Conservation (phyloP, 2,113 vertebrate species). For the Clarias batrachus region DNA sequence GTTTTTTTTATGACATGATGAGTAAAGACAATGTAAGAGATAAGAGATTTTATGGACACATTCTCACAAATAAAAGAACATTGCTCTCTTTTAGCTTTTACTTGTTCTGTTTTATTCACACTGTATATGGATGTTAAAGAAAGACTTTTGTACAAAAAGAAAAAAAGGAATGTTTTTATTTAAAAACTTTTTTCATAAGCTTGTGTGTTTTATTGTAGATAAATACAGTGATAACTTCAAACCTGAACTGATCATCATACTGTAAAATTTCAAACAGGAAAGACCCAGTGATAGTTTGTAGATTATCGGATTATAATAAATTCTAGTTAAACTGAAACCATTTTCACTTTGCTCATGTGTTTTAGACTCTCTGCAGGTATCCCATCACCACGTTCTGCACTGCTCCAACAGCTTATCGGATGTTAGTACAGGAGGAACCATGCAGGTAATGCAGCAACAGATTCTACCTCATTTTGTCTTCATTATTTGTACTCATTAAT, state of each 20-base stretch:
- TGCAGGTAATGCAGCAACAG: constrained; percentile 62
- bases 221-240: neutral
- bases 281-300: neutral
- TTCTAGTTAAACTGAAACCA: neutral
- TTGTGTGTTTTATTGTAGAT: too few species aligned
- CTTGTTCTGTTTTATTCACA: neutral
- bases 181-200: neutral
- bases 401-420: constrained; percentile 77
- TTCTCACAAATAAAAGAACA: neutral
- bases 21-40: neutral
- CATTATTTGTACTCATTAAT: neutral
- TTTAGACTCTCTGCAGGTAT: constrained; percentile 74
- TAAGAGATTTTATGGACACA: neutral
- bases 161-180: too few species aligned
- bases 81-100: neutral
- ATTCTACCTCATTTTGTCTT: neutral
- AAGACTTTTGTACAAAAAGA: neutral
- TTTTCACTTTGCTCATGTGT: constrained; percentile 10
- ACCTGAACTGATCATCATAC: neutral
- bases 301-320: neutral
- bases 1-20: neutral
- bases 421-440: constrained; percentile 72
- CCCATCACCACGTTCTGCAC: constrained; percentile 79
- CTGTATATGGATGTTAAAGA: neutral
- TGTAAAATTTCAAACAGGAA: neutral